Base-by-base conservation (phyloP, 2,888 invertebrate genomes). In the Lymantria monacha region DNA sequence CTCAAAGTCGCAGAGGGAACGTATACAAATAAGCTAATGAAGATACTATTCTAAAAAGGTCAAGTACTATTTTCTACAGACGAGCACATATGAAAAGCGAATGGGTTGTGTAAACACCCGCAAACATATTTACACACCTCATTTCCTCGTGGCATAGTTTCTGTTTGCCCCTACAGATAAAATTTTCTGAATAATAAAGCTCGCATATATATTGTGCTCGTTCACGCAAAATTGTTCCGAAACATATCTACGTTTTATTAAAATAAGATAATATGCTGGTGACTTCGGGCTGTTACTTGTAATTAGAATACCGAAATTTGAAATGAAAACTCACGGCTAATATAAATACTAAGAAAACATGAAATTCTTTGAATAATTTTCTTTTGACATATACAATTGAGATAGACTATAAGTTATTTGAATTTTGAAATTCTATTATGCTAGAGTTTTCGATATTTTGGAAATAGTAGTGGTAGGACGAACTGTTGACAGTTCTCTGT, bases 121-220 rank as follows among this genome's bases (percentile, higher is more conserved):
- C 13, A 22, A 41, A 42, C 41, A 13, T 42, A 30, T 42, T 42
- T 42, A 42, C 42, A 30, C 42, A 42, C 30, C 42, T 42, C 30
- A 42, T 42, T 42, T 30, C 42, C 30, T 30, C 10, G 7, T 42
- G n/a, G 30, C 42, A 42, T 42, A 30, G 42, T 42, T 42, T 42
- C 14, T 55, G n/a, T n/a, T n/a, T 41, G 31, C n/a, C 22, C n/a
- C 42, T 42, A 36, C 12, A 22, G 7, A 42, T 42, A 30, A 41
- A 41, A 41, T 41, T n/a, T 41, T 41, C 41, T 41, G 41, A 14
- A 41, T 41, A 41, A 41, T 9, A 13, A n/a, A 10, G 41, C 12
- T 38, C 38, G 12, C 12, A 38, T 14, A 10, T 41, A 41, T 14
- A 41, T 41, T 41, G 15, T 41, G 14, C 15, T 41, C 41, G 5